These are phyloP conservation scores for Etia nguti DNA, from an alignment of 2,113 vertebrate genomes.

Conservation along the genomic window DNA sequence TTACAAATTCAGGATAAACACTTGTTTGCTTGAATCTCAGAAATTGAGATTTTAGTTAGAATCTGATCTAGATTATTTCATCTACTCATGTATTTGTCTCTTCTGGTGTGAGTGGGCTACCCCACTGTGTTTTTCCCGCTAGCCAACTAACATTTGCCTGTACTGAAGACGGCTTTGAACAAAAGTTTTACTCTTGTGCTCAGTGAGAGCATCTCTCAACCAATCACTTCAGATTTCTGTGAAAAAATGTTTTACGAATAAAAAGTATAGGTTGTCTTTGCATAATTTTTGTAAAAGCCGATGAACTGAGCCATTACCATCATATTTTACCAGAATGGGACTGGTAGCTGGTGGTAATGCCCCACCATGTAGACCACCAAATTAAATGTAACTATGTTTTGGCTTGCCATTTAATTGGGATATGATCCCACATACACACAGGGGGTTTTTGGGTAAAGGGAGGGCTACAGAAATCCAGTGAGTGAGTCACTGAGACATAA, in stretches of 20 bases:
- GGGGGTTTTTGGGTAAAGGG: background rate
- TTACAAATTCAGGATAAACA: background rate
- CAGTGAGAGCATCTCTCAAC: background rate
- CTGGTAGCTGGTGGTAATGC: background rate
- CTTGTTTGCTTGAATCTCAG: too few relatives aligned
- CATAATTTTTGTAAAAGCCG: background rate
- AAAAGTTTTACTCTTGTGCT: background rate
- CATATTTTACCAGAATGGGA: background rate
- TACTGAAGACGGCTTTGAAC: background rate
- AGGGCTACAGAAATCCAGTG: background rate
- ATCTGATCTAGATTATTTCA: background rate
- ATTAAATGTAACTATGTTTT: constrained; percentile 26
- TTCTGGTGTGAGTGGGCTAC: too few relatives aligned
- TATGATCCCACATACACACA: background rate
- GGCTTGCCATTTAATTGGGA: background rate
- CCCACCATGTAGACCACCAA: constrained; percentile 5
- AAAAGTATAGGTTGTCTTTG: background rate
- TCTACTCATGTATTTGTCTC: background rate
- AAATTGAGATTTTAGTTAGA: background rate
- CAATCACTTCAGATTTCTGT: background rate
- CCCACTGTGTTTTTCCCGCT: background rate
- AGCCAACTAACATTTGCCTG: too few relatives aligned
- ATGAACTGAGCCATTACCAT: background rate
- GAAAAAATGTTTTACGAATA: background rate
- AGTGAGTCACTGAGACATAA: constrained; percentile 22